These are phyloP conservation scores for Periparus ater DNA, from an alignment of 2,797 vertebrate genomes.

Conservation along the genomic window DNA sequence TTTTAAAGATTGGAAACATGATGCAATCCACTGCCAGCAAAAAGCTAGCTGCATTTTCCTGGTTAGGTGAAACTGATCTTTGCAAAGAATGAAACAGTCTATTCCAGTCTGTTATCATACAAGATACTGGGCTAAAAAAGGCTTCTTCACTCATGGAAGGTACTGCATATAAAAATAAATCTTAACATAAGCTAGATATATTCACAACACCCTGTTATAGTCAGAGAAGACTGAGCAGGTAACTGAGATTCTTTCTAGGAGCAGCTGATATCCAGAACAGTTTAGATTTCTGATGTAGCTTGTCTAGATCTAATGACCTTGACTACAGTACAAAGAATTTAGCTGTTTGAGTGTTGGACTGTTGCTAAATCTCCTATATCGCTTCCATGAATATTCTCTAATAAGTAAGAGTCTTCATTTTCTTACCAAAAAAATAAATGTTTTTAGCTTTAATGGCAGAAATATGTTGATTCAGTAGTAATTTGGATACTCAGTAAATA, in stretches of 20 bases:
- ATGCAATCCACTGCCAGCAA: background rate
- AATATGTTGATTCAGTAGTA: background rate
- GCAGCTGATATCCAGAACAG: background rate
- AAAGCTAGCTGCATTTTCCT: background rate
- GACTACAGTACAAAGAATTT: background rate
- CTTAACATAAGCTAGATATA: background rate
- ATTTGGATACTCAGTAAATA: background rate
- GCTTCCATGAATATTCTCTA: background rate
- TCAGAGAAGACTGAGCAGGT: background rate
- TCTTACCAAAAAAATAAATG: background rate
- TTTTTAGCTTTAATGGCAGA: background rate
- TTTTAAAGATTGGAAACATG: background rate
- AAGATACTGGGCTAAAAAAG: background rate
- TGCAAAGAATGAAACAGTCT: background rate
- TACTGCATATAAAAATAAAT: background rate
- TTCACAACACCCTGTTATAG: background rate
- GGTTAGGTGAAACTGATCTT: background rate
- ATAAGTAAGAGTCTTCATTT: background rate
- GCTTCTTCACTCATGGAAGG: background rate
- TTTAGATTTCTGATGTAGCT: background rate
- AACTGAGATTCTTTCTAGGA: background rate
- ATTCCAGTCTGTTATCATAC: background rate
- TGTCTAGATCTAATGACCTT: background rate
- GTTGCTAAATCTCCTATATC: background rate
- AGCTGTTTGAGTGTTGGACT: background rate